Conservation (phyloP, 2,113 vertebrate genomes). For the Antigone vipio region DNA sequence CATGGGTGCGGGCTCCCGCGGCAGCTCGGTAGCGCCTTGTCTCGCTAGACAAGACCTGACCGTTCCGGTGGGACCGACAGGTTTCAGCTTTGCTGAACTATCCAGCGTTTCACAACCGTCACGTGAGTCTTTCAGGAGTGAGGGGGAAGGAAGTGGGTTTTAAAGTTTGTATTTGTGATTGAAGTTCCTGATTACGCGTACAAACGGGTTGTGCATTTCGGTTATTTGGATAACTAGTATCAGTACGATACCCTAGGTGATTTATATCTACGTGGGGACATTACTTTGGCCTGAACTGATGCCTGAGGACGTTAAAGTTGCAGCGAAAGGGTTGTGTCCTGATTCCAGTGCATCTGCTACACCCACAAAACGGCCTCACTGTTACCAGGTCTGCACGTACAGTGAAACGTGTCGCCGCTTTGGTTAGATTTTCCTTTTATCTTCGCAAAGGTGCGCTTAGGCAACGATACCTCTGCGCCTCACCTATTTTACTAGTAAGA, state of each 20-base stretch:
- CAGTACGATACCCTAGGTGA: neutral
- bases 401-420: fast-evolving
- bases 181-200: neutral
- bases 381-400: neutral
- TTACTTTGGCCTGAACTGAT: neutral
- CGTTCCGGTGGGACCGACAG: neutral
- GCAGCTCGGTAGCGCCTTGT: neutral
- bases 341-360: neutral
- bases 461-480: neutral
- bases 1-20: neutral
- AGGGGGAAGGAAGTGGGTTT: neutral
- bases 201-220: neutral
- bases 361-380: neutral
- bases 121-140: neutral
- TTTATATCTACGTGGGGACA: neutral
- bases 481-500: neutral
- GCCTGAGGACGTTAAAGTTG: neutral
- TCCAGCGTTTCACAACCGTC: neutral
- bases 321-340: neutral
- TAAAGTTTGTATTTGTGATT: neutral
- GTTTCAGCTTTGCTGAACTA: neutral
- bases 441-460: conserved; percentile 1
- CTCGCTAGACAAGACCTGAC: neutral
- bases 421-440: neutral
- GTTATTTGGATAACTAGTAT: neutral